Conservation (phyloP, 2,113 vertebrate genomes). For the Todiramphus saurophagus region DNA sequence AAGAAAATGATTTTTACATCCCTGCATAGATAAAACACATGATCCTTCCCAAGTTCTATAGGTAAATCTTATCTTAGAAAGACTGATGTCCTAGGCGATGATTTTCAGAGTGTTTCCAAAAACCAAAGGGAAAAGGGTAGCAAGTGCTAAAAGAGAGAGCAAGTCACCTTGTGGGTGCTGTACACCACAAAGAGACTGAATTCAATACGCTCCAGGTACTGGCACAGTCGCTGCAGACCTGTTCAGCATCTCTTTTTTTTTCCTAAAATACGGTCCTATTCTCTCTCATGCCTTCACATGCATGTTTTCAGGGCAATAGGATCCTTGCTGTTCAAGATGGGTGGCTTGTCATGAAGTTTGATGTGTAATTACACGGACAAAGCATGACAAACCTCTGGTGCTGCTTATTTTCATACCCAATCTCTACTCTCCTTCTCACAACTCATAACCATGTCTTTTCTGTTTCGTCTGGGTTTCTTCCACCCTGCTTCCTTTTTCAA, state of each 20-base stretch:
- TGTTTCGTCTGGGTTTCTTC: background rate
- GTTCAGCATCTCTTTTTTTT: background rate
- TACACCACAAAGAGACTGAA: background rate
- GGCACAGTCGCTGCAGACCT: background rate
- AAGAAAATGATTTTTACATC: background rate
- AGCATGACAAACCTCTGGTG: background rate
- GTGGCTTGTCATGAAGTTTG: background rate
- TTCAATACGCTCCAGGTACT: background rate
- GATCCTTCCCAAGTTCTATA: background rate
- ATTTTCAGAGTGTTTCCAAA: background rate
- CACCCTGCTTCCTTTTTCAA: background rate
- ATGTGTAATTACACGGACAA: background rate
- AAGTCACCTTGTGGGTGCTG: background rate
- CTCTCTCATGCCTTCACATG: background rate
- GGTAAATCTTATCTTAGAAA: background rate
- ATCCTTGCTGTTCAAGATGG: background rate
- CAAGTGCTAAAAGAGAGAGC: background rate
- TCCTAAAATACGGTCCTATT: background rate
- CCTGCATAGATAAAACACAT: background rate
- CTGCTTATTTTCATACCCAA: background rate
- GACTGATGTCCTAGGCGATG: background rate
- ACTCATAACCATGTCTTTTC: background rate
- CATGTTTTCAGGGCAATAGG: background rate
- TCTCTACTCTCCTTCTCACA: background rate
- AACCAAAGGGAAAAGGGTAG: background rate